Evolutionary conservation across 2,113 vertebrate species (phyloP).

Genomic region (Proteles cristata): DNA sequence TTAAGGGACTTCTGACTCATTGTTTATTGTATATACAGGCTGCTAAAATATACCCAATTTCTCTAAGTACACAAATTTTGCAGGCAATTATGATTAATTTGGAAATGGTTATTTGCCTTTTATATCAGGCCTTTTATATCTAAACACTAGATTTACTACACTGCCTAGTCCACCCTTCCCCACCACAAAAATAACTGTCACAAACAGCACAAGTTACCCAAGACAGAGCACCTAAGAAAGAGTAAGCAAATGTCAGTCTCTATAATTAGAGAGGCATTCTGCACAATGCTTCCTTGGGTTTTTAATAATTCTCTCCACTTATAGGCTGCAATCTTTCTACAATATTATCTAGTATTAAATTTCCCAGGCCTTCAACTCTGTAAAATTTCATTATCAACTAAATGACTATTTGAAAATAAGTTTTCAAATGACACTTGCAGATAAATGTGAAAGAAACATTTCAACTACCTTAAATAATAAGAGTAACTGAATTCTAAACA

Average conservation of each 20-base stretch:
- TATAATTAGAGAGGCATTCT: slow-evolving; percentile 33
- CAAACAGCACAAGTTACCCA: slow-evolving; percentile 30
- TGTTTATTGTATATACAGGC: not conserved
- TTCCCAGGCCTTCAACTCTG: slow-evolving; percentile 53
- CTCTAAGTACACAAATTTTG: not conserved
- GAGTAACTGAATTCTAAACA: not conserved
- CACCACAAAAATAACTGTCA: slow-evolving; percentile 29
- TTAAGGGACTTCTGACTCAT: not conserved
- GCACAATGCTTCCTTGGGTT: not conserved
- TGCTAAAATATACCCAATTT: slow-evolving; percentile 22
- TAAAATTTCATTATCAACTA: slow-evolving; percentile 64
- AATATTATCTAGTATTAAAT: slow-evolving; percentile 16
- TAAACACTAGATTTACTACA: slow-evolving; percentile 28
- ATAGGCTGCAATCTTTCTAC: slow-evolving; percentile 2
- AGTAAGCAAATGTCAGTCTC: slow-evolving; percentile 6
- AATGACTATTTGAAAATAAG: slow-evolving; percentile 41
- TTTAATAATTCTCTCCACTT: slow-evolving; percentile 57
- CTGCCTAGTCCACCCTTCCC: not conserved
- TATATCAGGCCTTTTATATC: not conserved
- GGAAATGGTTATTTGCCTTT: not conserved
- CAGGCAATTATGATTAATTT: slow-evolving; percentile 25
- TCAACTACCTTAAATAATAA: slow-evolving; percentile 64
- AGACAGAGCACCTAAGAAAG: not conserved
- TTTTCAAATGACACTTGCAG: slow-evolving; percentile 50
- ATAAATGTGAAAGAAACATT: not conserved